Evolutionary conservation across 2,888 invertebrate species (phyloP).

Genomic region (Liopterus haemorrhoidalis): DNA sequence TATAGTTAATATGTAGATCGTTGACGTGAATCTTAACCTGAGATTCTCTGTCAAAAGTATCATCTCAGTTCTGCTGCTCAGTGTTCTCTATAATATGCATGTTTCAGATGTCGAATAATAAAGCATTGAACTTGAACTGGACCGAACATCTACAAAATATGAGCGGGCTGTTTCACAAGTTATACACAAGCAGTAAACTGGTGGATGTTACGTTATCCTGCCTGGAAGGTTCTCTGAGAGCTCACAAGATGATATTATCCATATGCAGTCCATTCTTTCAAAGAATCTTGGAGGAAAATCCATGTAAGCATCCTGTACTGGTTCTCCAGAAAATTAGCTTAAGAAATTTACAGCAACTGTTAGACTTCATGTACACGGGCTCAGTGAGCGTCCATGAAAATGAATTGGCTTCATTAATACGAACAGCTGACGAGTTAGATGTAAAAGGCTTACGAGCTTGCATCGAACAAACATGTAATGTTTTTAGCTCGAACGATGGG

Average conservation of each 20-base stretch:
- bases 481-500: too few relatives aligned
- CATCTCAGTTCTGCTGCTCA: too few relatives aligned
- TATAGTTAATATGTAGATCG: too few relatives aligned
- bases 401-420: slow-evolving; percentile 16
- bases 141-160: slow-evolving; percentile 19
- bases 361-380: slow-evolving; percentile 21
- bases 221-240: slow-evolving; percentile 14
- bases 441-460: too few relatives aligned
- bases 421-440: slow-evolving; percentile 17
- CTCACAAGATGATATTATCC: slow-evolving; percentile 18
- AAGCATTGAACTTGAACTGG: slow-evolving; percentile 19
- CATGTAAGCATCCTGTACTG: slow-evolving; percentile 12
- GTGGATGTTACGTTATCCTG: slow-evolving; percentile 21
- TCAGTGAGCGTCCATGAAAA: slow-evolving; percentile 17
- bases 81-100: too few relatives aligned
- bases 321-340: slow-evolving; percentile 15
- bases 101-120: slow-evolving; percentile 19
- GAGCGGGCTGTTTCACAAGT: slow-evolving; percentile 20
- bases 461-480: too few relatives aligned
- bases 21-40: too few relatives aligned
- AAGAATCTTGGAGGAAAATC: slow-evolving; percentile 20
- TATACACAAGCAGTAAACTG: slow-evolving; percentile 18
- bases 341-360: slow-evolving; percentile 12
- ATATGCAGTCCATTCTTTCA: slow-evolving; percentile 18
- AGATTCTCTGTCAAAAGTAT: too few relatives aligned